Evolutionary conservation across 2,113 vertebrate species (phyloP), one percentile per base, ranked within the genome.

Genomic region (Rattus rattus): DNA sequence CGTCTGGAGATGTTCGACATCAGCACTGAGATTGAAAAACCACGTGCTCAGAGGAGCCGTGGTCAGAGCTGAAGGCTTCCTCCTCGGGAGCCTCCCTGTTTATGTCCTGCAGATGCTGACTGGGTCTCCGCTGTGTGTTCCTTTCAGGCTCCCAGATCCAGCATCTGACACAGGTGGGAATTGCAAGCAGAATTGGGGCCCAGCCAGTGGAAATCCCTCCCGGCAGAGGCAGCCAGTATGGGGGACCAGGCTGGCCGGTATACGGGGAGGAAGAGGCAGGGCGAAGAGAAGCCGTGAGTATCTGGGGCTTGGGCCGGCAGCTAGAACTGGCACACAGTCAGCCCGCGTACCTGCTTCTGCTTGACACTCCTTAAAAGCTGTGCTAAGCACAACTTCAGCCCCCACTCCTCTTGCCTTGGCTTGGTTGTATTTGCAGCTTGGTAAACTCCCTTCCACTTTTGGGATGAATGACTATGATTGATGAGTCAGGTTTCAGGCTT

Each of bases 101-200:
- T 13, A 17, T 11, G 4, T 28, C 47, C 43, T 3, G 0, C n/a
- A 36, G 4, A 6, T 6, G 7, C 65, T 96, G n/a, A 97, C 91
- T 5, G 0, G 39, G 24, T 9, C 16, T 0, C 11, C 97, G 36
- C 33, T 1, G 33, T 54, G 0, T 92, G 61, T 90, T 97, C 73
- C 69, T 97, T 98, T 95, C 96, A 99, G 99, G 99, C 92, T 99
- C 99, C 98, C 99, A 99, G 98, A 99, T 99, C 97, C 99, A 99
- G 97, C 99, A 99, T 98, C 99, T 99, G 96, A 99, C 99, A 39
- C 99, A 99, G 98, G 99, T 99, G 98, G 99, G 99, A 92, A 97
- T 99, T 96, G 98, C 99, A 43, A 99, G 99, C 95, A 99, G 99
- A 95, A 98, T 99, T 73, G 99, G 99, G 86, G 98, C 99, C 84